A percentile compares a stretch with the other conserved stretches of the same genome.
phyloP scores from a whole-genome alignment of 2,888 invertebrate genomes.

The Willowsia nigromaculata region DNA sequence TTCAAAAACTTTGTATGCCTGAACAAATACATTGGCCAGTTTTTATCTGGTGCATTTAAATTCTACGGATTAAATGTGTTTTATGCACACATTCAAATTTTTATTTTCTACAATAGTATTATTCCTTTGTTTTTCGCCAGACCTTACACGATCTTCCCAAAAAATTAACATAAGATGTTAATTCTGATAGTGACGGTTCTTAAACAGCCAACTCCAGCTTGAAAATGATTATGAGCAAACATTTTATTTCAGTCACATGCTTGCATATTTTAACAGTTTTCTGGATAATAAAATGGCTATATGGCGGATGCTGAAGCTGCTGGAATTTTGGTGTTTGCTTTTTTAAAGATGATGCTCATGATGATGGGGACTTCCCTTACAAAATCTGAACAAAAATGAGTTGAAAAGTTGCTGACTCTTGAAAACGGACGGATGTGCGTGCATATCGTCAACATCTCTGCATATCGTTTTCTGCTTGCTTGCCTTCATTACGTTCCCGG shows the following conservation, averaged over 20 bases:
- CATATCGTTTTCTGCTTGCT: slow-evolving; percentile 18
- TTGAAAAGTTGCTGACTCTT: slow-evolving; percentile 31
- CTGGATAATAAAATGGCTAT: neutral
- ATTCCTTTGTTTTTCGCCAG: neutral
- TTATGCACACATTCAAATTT: neutral
- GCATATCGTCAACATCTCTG: slow-evolving; percentile 31
- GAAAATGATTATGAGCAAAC: neutral
- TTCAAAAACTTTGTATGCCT: neutral
- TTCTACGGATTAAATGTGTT: neutral
- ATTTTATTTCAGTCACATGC: neutral
- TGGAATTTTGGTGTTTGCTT: neutral
- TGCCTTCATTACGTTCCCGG: slow-evolving; percentile 5
- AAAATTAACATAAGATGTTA: neutral
- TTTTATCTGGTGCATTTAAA: neutral
- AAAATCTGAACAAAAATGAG: slow-evolving; percentile 12
- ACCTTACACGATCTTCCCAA: neutral
- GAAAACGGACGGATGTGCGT: slow-evolving; percentile 53
- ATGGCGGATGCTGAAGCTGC: neutral
- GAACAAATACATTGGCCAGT: no score
- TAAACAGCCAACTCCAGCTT: neutral
- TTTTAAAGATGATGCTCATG: neutral
- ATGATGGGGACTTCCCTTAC: neutral
- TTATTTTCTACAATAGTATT: neutral
- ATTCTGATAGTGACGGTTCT: neutral
- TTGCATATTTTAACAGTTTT: neutral